Conservation (phyloP, 2,113 vertebrate genomes). For the Petrocephalus microphthalmus region DNA sequence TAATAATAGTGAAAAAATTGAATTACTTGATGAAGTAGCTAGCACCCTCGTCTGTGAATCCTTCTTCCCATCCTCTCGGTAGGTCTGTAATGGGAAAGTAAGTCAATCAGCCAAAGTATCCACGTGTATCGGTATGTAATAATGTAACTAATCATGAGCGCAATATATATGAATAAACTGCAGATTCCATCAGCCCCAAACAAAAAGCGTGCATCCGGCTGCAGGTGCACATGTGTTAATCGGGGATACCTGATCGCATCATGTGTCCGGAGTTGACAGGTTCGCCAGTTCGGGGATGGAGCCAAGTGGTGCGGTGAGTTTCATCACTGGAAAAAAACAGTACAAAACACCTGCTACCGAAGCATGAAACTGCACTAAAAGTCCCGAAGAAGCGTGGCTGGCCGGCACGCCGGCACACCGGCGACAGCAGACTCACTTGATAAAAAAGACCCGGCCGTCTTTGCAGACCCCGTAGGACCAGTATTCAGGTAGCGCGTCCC, state of each 20-base stretch:
- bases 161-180: background rate
- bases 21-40: conserved; percentile 90
- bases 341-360: conserved; percentile 59
- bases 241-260: conserved; percentile 81
- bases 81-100: conserved; percentile 63
- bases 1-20: background rate
- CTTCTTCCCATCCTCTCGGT: conserved; percentile 87
- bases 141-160: background rate
- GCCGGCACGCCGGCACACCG: conserved; percentile 25
- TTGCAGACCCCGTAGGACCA: conserved; percentile 83
- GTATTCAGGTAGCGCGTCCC: conserved; percentile 77
- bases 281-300: conserved; percentile 80
- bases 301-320: conserved; percentile 73
- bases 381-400: conserved; percentile 14
- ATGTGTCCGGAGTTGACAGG: conserved; percentile 95
- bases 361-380: conserved; percentile 16
- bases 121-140: background rate
- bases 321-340: conserved; percentile 68
- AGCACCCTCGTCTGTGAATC: conserved; percentile 80
- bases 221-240: background rate
- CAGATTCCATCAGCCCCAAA: background rate
- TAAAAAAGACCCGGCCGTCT: conserved; percentile 87
- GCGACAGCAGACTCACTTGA: conserved; percentile 67
- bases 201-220: no score
- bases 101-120: background rate